Conservation (phyloP, 1,140 invertebrate genomes). For the Listronotus oregonensis region DNA sequence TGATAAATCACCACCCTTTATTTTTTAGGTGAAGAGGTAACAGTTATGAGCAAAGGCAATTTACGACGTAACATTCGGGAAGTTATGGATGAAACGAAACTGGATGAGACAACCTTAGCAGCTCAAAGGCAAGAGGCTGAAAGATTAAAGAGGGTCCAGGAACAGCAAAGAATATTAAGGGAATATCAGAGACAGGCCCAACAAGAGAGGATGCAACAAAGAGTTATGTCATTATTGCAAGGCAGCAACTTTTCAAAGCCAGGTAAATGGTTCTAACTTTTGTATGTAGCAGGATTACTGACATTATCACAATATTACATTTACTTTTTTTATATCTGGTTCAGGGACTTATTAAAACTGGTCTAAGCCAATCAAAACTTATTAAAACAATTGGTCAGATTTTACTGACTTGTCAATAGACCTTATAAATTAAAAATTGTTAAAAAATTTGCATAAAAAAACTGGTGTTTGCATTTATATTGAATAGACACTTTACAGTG, state of each 20-base stretch:
- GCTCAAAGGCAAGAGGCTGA: slow-evolving; percentile 93
- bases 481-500: no score
- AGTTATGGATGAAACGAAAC: slow-evolving; percentile 88
- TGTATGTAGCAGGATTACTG: no score
- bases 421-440: no score
- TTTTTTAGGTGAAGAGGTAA: slow-evolving; percentile 43
- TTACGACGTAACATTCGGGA: slow-evolving; percentile 85
- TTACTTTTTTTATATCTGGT: no score
- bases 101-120: slow-evolving; percentile 89
- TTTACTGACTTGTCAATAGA: no score
- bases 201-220: slow-evolving; percentile 68
- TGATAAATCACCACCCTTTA: slow-evolving; percentile 13
- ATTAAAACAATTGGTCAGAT: no score
- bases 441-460: no score
- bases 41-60: slow-evolving; percentile 60
- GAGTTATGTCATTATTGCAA: slow-evolving; percentile 72
- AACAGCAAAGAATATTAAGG: slow-evolving; percentile 79
- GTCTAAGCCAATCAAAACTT: no score
- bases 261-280: slow-evolving; percentile 34
- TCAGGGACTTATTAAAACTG: no score
- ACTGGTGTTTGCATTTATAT: no score
- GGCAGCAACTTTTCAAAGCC: slow-evolving; percentile 62
- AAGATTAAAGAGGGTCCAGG: slow-evolving; percentile 79
- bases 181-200: slow-evolving; percentile 76
- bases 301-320: no score